Conservation (phyloP, 2,113 vertebrate genomes). For the Peucedramus taeniatus region DNA sequence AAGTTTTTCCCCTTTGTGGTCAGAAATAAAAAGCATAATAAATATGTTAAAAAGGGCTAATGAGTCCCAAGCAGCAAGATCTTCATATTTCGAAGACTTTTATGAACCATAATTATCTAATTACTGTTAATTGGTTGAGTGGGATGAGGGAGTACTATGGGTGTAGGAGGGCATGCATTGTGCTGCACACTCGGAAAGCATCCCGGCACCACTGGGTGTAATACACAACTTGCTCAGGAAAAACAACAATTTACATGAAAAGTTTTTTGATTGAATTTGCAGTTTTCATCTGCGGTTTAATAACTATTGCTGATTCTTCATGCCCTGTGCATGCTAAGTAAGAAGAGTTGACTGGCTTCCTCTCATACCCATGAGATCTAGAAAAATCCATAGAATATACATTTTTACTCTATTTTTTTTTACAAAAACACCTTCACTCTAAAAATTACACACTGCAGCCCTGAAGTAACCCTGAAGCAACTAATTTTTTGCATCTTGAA, state of each 20-base stretch:
- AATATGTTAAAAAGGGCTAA: slow-evolving; percentile 58
- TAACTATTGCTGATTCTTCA: background rate
- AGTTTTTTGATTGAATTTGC: background rate
- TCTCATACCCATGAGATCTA: background rate
- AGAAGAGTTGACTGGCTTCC: background rate
- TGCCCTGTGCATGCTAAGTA: background rate
- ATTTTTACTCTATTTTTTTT: background rate
- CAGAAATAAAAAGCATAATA: slow-evolving; percentile 54
- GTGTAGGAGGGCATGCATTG: background rate
- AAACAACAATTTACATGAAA: background rate
- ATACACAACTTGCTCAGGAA: background rate
- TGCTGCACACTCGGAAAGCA: background rate
- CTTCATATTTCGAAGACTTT: slow-evolving; percentile 51
- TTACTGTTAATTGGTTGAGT: slow-evolving; percentile 61
- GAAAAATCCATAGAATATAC: background rate
- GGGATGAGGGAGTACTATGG: background rate
- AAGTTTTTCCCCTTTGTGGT: slow-evolving; percentile 27
- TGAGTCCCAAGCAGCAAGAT: slow-evolving; percentile 28
- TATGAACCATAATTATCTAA: slow-evolving; percentile 61
- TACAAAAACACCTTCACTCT: background rate
- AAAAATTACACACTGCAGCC: background rate
- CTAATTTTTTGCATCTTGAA: background rate
- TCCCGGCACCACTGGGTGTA: background rate
- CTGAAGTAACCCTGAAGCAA: background rate
- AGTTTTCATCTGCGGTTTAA: slow-evolving; percentile 5